A percentile compares a stretch with the other conserved stretches of the same genome.
phyloP scores from a whole-genome alignment of 2,888 invertebrate species.

The Rosalia funebris region DNA sequence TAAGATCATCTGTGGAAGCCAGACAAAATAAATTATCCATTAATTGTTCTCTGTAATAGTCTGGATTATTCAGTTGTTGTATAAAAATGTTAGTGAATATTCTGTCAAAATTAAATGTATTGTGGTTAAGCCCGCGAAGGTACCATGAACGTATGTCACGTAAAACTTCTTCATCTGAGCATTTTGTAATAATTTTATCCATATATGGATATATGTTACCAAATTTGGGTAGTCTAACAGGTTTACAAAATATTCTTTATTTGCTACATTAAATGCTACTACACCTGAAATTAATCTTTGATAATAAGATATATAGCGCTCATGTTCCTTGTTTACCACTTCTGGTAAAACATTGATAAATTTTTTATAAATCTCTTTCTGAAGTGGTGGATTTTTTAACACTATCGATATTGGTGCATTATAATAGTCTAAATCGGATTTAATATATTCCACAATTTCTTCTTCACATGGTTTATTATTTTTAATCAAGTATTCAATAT shows the following conservation, averaged over 20 bases:
- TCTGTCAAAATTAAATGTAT: constrained; percentile 12
- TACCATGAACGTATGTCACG: no score
- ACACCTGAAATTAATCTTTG: background rate
- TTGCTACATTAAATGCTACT: background rate
- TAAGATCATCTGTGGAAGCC: constrained; percentile 34
- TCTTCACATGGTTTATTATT: constrained; percentile 32
- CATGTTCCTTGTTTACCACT: background rate
- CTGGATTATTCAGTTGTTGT: background rate
- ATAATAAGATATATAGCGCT: background rate
- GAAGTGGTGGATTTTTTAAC: background rate
- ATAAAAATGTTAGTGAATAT: constrained; percentile 12
- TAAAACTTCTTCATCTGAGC: no score
- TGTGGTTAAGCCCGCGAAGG: no score
- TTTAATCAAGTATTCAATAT: constrained; percentile 39
- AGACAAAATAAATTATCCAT: constrained; percentile 23
- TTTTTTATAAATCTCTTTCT: background rate
- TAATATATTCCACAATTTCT: constrained; percentile 15
- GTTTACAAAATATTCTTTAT: background rate
- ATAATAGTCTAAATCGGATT: no score
- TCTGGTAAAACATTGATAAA: background rate
- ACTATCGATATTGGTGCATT: background rate
- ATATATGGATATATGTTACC: background rate
- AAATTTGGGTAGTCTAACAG: constrained; percentile 1
- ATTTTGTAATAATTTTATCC: constrained; percentile 3
- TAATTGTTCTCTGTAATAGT: background rate